Evolutionary conservation across 2,888 invertebrate species (phyloP).

Genomic region (Rhagonycha fulva): DNA sequence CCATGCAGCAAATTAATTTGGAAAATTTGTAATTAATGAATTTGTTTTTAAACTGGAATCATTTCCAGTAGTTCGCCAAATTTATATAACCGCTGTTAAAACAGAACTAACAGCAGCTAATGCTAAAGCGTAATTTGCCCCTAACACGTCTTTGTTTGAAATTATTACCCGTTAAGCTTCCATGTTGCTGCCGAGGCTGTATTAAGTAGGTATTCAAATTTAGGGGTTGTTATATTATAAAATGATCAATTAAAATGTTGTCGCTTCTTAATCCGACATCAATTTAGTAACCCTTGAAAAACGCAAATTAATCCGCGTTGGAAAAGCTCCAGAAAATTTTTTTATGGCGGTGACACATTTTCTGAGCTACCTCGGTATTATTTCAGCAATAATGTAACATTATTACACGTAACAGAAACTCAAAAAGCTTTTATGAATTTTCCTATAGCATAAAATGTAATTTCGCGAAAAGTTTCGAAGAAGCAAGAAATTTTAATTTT

Average conservation of each 20-base stretch:
- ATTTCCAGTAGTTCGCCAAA: not conserved
- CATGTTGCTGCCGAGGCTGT: not conserved
- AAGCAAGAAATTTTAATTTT: not conserved
- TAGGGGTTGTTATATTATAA: not conserved
- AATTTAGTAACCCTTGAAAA: not conserved
- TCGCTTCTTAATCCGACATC: not conserved
- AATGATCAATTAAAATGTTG: not conserved
- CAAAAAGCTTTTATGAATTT: not conserved
- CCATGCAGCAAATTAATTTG: not conserved
- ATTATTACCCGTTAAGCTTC: conserved; percentile 3
- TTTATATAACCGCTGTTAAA: not conserved
- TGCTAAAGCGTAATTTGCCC: not conserved
- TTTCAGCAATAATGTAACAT: not conserved
- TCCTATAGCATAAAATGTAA: not conserved
- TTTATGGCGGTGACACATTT: not conserved
- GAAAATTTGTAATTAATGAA: not conserved
- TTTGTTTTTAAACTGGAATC: not conserved
- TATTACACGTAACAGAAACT: not conserved
- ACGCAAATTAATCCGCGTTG: not conserved
- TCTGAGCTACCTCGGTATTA: not conserved
- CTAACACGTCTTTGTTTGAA: not conserved
- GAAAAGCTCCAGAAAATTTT: not conserved
- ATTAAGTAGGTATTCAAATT: not conserved
- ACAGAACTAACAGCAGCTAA: not conserved
- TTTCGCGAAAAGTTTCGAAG: not conserved